Percentiles rank a stretch among this genome's conserved stretches.
These are phyloP conservation scores for Fabriciana adippe DNA, from an alignment of 2,888 invertebrate genomes.

Conservation along the genomic window DNA sequence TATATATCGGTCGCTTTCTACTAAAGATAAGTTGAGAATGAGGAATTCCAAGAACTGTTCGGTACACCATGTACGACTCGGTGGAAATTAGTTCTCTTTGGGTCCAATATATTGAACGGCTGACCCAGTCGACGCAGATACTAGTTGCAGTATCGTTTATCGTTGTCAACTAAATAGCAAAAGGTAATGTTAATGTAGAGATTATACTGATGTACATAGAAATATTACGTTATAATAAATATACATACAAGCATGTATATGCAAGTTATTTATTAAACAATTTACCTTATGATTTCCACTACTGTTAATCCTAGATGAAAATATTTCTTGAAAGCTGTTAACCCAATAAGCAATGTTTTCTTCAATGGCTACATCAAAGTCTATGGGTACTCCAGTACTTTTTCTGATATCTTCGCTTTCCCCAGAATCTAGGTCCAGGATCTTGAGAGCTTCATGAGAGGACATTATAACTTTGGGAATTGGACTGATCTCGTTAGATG, in stretches of 20 bases:
- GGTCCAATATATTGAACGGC: conserved; percentile 91
- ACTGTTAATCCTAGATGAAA: conserved; percentile 83
- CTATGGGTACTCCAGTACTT: conserved; percentile 86
- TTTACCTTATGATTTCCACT: conserved; percentile 74
- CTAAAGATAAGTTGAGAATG: conserved; percentile 66
- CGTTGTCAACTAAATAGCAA: conserved; percentile 60
- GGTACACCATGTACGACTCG: conserved; percentile 81
- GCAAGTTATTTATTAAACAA: background rate
- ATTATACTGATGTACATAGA: background rate
- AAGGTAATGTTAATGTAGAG: background rate
- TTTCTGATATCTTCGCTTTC: conserved; percentile 83
- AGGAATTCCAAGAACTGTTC: conserved; percentile 85
- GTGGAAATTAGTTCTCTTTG: conserved; percentile 81
- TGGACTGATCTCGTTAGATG: conserved; percentile 87
- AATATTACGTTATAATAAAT: background rate
- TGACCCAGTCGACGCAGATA: conserved; percentile 93
- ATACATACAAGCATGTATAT: background rate
- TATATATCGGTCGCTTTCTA: conserved; percentile 82
- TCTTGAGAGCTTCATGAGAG: conserved; percentile 86
- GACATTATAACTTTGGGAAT: conserved; percentile 90
- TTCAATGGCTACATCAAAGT: conserved; percentile 85
- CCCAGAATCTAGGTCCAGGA: conserved; percentile 89
- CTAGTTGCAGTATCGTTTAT: conserved; percentile 80
- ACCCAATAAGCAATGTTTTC: conserved; percentile 92
- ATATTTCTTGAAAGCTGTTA: conserved; percentile 88